These are phyloP conservation scores for Chloropsis cyanopogon DNA, from an alignment of 2,113 vertebrate species.

Conservation along the genomic window DNA sequence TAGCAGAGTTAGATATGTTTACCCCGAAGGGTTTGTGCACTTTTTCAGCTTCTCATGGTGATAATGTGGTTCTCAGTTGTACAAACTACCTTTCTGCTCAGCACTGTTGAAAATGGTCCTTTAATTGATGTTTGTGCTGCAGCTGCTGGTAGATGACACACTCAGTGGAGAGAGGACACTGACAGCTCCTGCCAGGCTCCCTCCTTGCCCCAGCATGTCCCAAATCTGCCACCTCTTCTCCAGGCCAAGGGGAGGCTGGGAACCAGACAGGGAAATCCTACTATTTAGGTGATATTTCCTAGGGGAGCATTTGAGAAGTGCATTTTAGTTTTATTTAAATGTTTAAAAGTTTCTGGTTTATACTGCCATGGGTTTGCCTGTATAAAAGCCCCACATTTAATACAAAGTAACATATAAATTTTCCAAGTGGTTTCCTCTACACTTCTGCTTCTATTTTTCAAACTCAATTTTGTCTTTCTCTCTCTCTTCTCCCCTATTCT, in stretches of 20 bases:
- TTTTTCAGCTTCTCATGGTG: not conserved
- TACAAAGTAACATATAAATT: not conserved
- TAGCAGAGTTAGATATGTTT: not conserved
- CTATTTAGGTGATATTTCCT: not conserved
- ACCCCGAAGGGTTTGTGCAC: no score
- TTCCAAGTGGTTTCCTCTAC: not conserved
- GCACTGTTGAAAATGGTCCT: not conserved
- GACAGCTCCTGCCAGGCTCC: not conserved
- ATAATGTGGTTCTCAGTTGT: not conserved
- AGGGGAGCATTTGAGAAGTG: not conserved
- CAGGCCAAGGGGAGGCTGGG: not conserved
- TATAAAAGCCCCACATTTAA: not conserved
- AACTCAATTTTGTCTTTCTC: not conserved
- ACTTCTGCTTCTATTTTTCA: not conserved
- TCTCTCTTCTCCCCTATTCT: not conserved
- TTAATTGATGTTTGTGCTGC: not conserved
- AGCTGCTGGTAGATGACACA: not conserved
- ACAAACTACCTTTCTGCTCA: not conserved
- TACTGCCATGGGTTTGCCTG: not conserved
- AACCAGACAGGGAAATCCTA: not conserved
- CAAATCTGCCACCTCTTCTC: not conserved
- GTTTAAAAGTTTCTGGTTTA: not conserved
- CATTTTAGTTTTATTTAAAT: constrained; percentile 35
- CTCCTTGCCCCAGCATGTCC: not conserved
- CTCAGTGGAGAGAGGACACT: not conserved